Evolutionary conservation across 2,888 invertebrate species (phyloP).

Genomic region (Lissonota sp.): DNA sequence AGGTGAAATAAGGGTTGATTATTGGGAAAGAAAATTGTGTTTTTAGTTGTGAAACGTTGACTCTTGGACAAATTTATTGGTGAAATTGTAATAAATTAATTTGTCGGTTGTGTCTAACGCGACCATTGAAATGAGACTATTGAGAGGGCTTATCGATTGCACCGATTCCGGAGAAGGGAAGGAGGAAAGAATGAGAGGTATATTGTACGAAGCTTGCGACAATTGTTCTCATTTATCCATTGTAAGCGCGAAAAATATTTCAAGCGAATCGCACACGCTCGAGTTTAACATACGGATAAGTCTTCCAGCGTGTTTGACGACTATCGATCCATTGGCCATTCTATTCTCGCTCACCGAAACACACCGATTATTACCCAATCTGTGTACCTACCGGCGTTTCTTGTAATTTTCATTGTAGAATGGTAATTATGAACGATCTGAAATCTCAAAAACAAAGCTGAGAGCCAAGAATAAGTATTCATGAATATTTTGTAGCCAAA

Average conservation of each 20-base stretch:
- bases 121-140: conserved; percentile 21
- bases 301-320: conserved; percentile 15
- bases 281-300: conserved; percentile 1
- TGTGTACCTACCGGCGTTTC: too few relatives aligned
- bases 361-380: background rate
- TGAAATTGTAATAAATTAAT: too few relatives aligned
- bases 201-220: conserved; percentile 5
- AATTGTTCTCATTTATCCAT: conserved; percentile 26
- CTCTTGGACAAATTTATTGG: too few relatives aligned
- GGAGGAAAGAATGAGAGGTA: background rate
- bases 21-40: too few relatives aligned
- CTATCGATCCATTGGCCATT: background rate
- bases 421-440: too few relatives aligned
- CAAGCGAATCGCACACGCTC: conserved; percentile 11
- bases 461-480: too few relatives aligned
- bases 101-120: background rate
- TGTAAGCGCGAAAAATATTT: conserved; percentile 8
- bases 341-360: background rate
- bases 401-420: too few relatives aligned
- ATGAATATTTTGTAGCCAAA: too few relatives aligned
- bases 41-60: too few relatives aligned
- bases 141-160: conserved; percentile 29
- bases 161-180: background rate
- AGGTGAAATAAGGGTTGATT: too few relatives aligned
- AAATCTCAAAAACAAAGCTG: too few relatives aligned